Percentiles rank a stretch among this genome's conserved stretches.
Conservation (phyloP, 2,797 vertebrate species). For the Hemitrygon akajei region DNA sequence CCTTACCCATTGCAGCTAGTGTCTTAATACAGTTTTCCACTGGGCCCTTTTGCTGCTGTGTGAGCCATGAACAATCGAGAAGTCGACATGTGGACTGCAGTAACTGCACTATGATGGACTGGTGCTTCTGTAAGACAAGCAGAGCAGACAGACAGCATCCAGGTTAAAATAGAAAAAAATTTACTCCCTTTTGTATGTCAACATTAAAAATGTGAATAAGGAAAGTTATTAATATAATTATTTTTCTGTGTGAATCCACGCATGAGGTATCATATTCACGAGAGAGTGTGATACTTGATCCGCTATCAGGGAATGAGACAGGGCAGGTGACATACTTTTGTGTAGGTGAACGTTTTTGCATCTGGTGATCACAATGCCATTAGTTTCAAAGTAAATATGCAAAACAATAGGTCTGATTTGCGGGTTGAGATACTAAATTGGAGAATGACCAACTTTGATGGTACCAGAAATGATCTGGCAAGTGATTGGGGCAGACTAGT, state of each 20-base stretch:
- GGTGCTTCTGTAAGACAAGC: conserved; percentile 70
- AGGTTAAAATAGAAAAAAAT: neutral
- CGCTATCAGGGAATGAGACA: no score
- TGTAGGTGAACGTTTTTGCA: no score
- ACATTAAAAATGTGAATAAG: neutral
- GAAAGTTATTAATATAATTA: neutral
- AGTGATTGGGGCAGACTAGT: no score
- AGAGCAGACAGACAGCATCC: neutral
- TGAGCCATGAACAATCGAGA: conserved; percentile 86
- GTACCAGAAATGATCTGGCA: no score
- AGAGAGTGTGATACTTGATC: no score
- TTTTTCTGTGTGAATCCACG: no score
- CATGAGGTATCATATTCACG: neutral
- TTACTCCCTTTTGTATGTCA: neutral
- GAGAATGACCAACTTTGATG: no score
- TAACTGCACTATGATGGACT: conserved; percentile 82
- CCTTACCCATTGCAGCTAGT: conserved; percentile 73
- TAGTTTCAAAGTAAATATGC: no score
- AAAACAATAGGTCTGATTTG: no score
- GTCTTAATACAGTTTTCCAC: conserved; percentile 88
- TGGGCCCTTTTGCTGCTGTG: conserved; percentile 76
- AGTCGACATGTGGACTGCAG: conserved; percentile 80
- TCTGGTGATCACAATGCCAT: no score
- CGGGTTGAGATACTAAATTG: no score
- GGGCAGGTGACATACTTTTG: no score